A percentile compares a stretch with the other conserved stretches of the same genome.
phyloP scores from a whole-genome alignment of 2,797 vertebrate genomes.

The Lindbergichthys nudifrons region DNA sequence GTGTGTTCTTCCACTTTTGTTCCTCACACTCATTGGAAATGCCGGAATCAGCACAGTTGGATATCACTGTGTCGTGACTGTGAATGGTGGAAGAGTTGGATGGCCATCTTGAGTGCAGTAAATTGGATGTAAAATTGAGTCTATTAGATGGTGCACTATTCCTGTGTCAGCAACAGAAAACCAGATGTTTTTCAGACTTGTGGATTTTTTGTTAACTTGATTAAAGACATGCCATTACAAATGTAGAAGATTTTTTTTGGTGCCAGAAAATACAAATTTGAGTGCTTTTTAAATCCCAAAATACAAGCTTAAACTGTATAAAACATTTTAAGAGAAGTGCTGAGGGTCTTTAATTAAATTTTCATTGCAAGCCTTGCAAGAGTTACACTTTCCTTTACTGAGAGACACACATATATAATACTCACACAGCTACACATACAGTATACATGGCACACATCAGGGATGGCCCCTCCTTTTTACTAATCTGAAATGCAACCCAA shows the following conservation, averaged over 20 bases:
- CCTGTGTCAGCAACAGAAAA: constrained; percentile 10
- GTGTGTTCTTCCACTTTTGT: background rate
- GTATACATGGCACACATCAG: constrained; percentile 18
- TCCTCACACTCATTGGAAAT: background rate
- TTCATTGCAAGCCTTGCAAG: constrained; percentile 18
- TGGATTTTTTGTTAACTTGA: constrained; percentile 4
- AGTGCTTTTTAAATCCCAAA: background rate
- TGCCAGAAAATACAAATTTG: background rate
- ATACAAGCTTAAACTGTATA: background rate
- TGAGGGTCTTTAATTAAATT: constrained; percentile 43
- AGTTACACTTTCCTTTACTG: constrained; percentile 8
- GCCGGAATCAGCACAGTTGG: background rate
- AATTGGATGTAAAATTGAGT: constrained; percentile 43
- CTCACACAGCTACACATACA: constrained; percentile 3
- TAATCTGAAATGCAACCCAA: constrained; percentile 71
- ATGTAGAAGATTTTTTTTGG: background rate
- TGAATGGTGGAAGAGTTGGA: constrained; percentile 2
- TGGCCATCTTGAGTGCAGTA: constrained; percentile 4
- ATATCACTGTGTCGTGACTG: background rate
- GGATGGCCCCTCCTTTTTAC: constrained; percentile 28
- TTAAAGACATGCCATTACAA: constrained; percentile 9
- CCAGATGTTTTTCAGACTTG: constrained; percentile 20
- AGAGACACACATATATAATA: background rate
- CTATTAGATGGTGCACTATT: constrained; percentile 16
- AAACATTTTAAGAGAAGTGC: background rate